A percentile compares a stretch with the other conserved stretches of the same genome.
Evolutionary conservation across 2,113 vertebrate species (phyloP).

Genomic region (Tupaia chinensis): DNA sequence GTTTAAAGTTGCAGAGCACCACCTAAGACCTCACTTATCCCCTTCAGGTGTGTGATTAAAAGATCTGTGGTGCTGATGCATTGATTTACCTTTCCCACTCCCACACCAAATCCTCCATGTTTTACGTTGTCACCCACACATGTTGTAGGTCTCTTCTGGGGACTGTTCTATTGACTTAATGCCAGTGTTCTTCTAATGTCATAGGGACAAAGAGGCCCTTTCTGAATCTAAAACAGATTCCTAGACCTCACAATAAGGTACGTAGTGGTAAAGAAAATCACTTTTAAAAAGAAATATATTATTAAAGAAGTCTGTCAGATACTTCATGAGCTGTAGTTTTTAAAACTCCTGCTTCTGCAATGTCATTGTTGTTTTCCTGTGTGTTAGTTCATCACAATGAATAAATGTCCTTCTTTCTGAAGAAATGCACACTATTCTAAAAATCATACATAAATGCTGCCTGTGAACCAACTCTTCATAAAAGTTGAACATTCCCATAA

Average conservation of each 20-base stretch:
- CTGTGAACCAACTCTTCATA: neutral
- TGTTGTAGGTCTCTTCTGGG: neutral
- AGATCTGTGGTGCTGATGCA: accelerated
- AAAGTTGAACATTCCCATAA: neutral
- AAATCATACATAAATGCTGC: neutral
- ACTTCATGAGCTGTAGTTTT: neutral
- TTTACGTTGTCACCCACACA: neutral
- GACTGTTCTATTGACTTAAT: neutral
- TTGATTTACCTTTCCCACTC: no score
- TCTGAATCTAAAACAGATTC: neutral
- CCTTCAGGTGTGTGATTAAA: neutral
- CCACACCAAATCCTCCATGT: neutral
- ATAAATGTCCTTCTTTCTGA: neutral
- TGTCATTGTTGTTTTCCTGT: neutral
- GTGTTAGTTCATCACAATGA: neutral
- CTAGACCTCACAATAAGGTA: constrained; percentile 15
- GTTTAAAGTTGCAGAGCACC: neutral
- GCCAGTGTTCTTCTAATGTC: neutral
- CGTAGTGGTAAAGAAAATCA: neutral
- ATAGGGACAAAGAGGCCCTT: neutral
- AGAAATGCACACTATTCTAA: neutral
- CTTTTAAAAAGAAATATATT: neutral
- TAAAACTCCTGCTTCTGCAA: neutral
- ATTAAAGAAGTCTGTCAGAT: neutral
- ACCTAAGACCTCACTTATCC: neutral